These are phyloP conservation scores for Indri indri DNA, from an alignment of 2,113 vertebrate genomes.

Conservation along the genomic window DNA sequence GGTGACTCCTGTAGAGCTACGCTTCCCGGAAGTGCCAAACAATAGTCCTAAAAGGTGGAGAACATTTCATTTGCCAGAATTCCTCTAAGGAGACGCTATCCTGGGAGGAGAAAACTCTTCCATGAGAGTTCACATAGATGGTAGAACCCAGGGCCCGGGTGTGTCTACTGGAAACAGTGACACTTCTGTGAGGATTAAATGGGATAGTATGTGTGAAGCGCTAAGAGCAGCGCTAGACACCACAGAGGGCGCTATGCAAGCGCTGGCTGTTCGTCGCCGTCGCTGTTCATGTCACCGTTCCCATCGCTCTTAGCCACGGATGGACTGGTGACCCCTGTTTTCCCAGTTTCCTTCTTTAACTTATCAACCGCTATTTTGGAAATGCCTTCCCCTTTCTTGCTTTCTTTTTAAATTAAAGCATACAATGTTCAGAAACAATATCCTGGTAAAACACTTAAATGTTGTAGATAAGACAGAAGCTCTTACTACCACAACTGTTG, in stretches of 20 bases:
- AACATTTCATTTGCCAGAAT: not conserved
- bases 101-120: not conserved
- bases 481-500: not conserved
- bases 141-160: not conserved
- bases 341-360: not conserved
- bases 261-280: not conserved
- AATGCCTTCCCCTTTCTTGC: not conserved
- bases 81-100: not conserved
- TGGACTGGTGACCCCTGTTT: not conserved
- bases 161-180: not conserved
- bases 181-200: not conserved
- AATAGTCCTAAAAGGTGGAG: not conserved
- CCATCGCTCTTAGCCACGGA: not conserved
- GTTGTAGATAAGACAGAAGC: not conserved
- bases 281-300: too few species aligned
- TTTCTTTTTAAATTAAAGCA: not conserved
- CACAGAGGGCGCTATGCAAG: not conserved
- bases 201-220: not conserved
- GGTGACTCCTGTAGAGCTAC: fast-evolving
- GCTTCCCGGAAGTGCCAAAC: not conserved
- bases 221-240: too few species aligned
- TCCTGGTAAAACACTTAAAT: not conserved
- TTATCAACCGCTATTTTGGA: not conserved
- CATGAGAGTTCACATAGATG: not conserved
- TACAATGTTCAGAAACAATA: not conserved